Evolutionary conservation across 30 jellyfish, hydroid and myxozoan genomes (phyloP).

Genomic region (Aurelia coerulea): DNA sequence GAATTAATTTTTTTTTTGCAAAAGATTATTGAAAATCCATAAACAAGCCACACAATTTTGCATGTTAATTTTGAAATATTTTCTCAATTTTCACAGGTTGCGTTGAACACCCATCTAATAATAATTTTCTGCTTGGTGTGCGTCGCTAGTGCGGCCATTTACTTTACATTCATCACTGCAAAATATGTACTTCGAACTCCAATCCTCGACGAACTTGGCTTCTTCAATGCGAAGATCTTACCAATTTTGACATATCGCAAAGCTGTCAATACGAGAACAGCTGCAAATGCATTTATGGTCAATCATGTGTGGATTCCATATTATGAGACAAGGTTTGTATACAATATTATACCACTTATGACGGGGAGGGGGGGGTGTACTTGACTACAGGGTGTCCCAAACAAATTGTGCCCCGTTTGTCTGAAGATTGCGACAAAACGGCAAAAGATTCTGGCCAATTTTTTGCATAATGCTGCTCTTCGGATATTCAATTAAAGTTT

Average conservation of each 20-base stretch:
- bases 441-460: too few species aligned
- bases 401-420: too few species aligned
- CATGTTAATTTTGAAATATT: too few species aligned
- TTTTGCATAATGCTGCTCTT: too few species aligned
- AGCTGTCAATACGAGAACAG: conserved; percentile 54
- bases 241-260: conserved; percentile 59
- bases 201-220: conserved; percentile 59
- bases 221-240: conserved; percentile 34
- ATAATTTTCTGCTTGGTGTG: conserved; percentile 34
- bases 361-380: too few species aligned
- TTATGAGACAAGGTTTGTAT: conserved; percentile 60
- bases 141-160: conserved; percentile 8
- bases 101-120: conserved; percentile 45
- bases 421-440: too few species aligned
- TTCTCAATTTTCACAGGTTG: not conserved
- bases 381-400: too few species aligned
- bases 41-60: too few species aligned
- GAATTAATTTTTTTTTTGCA: too few species aligned
- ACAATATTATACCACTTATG: too few species aligned
- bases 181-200: conserved; percentile 55
- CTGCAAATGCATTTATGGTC: conserved; percentile 56
- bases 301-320: conserved; percentile 64
- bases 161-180: conserved; percentile 37
- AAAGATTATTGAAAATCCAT: too few species aligned
- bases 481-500: too few species aligned